These are phyloP conservation scores for Poeciliopsis presidionis DNA, from an alignment of 2,797 vertebrate species.

Conservation along the genomic window DNA sequence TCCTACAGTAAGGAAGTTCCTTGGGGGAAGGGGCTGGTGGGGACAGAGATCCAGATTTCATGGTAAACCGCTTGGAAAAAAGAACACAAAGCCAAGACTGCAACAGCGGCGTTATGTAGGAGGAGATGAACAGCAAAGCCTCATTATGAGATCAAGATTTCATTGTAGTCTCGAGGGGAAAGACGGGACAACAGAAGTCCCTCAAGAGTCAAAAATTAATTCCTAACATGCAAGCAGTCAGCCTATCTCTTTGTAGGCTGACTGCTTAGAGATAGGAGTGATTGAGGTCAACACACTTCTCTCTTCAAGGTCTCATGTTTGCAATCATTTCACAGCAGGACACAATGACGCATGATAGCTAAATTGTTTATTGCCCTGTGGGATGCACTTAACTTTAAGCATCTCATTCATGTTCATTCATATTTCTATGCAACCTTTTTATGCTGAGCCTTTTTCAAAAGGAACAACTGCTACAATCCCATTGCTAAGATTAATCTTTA, in stretches of 20 bases:
- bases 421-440: neutral
- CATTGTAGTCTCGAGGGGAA: constrained; percentile 37
- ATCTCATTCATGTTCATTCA: constrained; percentile 12
- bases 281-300: constrained; percentile 45
- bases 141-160: constrained; percentile 68
- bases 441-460: constrained; percentile 4
- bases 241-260: constrained; percentile 16
- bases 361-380: neutral
- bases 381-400: constrained; percentile 11
- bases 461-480: neutral
- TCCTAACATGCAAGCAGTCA: constrained; percentile 13
- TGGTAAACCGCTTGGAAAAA: constrained; percentile 56
- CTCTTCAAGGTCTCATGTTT: constrained; percentile 38
- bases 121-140: constrained; percentile 47
- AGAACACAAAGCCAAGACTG: constrained; percentile 38
- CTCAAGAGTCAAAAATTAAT: constrained; percentile 29
- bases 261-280: constrained; percentile 18
- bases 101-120: constrained; percentile 40
- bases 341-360: constrained; percentile 42
- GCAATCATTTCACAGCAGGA: constrained; percentile 43
- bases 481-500: neutral
- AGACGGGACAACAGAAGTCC: constrained; percentile 34
- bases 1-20: constrained; percentile 71
- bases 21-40: constrained; percentile 37
- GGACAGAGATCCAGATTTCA: constrained; percentile 58